These are phyloP conservation scores for Eupeodes latifasciatus DNA, from an alignment of 2,888 invertebrate genomes.

Conservation along the genomic window DNA sequence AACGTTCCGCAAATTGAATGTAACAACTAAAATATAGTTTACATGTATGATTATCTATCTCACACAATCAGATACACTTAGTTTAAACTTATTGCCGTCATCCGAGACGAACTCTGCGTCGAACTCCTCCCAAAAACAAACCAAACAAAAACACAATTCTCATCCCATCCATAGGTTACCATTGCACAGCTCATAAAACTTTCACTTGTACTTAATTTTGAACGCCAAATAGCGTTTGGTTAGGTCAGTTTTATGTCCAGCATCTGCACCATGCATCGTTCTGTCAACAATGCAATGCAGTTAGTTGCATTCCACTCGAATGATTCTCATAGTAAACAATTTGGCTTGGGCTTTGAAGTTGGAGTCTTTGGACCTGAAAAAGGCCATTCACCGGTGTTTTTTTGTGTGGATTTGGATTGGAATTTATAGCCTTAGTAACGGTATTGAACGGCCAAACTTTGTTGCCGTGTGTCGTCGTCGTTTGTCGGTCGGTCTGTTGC, in stretches of 20 bases:
- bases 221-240: slow-evolving; percentile 21
- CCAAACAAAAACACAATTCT: neutral
- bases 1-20: neutral
- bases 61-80: slow-evolving; percentile 45
- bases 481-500: neutral
- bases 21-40: too few relatives aligned
- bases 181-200: slow-evolving; percentile 36
- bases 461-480: neutral
- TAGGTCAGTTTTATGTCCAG: slow-evolving; percentile 70
- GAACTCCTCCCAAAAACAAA: neutral
- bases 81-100: slow-evolving; percentile 41
- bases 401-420: slow-evolving; percentile 28
- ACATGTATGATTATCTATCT: slow-evolving; percentile 11
- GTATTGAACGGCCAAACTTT: slow-evolving; percentile 64
- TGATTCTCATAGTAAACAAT: slow-evolving; percentile 46
- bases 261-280: slow-evolving; percentile 42
- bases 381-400: slow-evolving; percentile 45
- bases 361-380: slow-evolving; percentile 29
- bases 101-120: slow-evolving; percentile 17
- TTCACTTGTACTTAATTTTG: slow-evolving; percentile 48
- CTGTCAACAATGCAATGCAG: slow-evolving; percentile 41
- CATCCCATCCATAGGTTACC: neutral
- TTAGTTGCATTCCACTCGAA: slow-evolving; percentile 59
- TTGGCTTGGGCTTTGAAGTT: slow-evolving; percentile 5
- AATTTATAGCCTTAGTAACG: slow-evolving; percentile 47